phyloP scores from a whole-genome alignment of 2,888 invertebrate genomes.

The Ectemnius continuus region DNA sequence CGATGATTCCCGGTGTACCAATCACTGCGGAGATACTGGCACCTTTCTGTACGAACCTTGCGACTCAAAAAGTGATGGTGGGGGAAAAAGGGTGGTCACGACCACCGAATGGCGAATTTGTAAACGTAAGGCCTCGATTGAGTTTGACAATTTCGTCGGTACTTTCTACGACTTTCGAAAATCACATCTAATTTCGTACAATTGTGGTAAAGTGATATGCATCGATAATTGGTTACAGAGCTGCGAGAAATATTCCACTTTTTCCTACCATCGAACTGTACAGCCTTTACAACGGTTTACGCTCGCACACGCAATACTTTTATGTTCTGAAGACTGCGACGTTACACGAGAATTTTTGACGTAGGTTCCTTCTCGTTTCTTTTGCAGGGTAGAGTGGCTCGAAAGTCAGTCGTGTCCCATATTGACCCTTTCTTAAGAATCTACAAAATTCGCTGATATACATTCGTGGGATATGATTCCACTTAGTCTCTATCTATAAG shows the following conservation, averaged over 20 bases:
- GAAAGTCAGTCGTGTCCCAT: neutral
- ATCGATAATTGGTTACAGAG: neutral
- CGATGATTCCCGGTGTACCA: too few species aligned
- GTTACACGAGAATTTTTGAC: neutral
- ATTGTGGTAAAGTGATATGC: conserved; percentile 22
- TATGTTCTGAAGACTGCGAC: neutral
- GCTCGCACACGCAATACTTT: neutral
- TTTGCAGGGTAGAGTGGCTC: neutral
- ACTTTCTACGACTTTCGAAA: conserved; percentile 56
- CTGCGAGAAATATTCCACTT: conserved; percentile 16
- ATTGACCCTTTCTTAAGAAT: conserved; percentile 34
- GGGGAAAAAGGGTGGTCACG: too few species aligned
- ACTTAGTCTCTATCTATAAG: conserved; percentile 31
- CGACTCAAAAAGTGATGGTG: too few species aligned
- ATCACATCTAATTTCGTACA: conserved; percentile 48
- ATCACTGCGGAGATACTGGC: too few species aligned
- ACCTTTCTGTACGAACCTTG: too few species aligned
- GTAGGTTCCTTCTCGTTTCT: neutral
- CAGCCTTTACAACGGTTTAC: neutral
- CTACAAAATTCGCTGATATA: conserved; percentile 45
- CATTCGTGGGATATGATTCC: conserved; percentile 16
- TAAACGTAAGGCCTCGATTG: conserved; percentile 62
- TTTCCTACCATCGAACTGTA: neutral
- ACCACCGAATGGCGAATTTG: conserved; percentile 33
- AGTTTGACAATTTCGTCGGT: conserved; percentile 57